phyloP scores from a whole-genome alignment of 2,113 vertebrate genomes.

The Zosterops lateralis region DNA sequence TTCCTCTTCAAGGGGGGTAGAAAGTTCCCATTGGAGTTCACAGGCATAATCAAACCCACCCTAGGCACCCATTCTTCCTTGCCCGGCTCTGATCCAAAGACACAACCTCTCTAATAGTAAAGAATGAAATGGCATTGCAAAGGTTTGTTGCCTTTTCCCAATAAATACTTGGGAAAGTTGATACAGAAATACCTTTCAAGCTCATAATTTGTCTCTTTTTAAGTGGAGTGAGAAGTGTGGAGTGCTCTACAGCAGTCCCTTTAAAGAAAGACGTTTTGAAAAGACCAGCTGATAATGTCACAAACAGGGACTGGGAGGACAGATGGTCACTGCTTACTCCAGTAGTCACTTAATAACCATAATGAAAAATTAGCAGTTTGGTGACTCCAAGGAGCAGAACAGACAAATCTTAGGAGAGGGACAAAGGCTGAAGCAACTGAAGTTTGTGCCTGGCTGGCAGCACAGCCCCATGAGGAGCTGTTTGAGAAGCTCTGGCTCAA shows the following conservation, averaged over 20 bases:
- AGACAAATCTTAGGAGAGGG: not conserved
- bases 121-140: not conserved
- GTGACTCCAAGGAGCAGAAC: not conserved
- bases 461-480: not conserved
- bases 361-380: constrained; percentile 26
- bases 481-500: not conserved
- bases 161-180: not conserved
- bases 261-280: not conserved
- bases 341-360: constrained; percentile 16
- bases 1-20: not conserved
- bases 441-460: not conserved
- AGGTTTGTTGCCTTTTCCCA: not conserved
- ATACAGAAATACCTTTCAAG: not conserved
- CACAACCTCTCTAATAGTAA: not conserved
- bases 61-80: not conserved
- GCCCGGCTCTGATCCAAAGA: not conserved
- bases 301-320: not conserved
- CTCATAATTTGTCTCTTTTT: not conserved
- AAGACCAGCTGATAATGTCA: not conserved
- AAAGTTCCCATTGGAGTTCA: not conserved
- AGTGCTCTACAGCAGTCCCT: not conserved
- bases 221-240: not conserved
- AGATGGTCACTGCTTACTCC: constrained; percentile 6
- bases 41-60: not conserved
- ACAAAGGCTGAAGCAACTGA: not conserved